Evolutionary conservation across 2,797 vertebrate genomes (phyloP).

Genomic region (Remorina albescens): DNA sequence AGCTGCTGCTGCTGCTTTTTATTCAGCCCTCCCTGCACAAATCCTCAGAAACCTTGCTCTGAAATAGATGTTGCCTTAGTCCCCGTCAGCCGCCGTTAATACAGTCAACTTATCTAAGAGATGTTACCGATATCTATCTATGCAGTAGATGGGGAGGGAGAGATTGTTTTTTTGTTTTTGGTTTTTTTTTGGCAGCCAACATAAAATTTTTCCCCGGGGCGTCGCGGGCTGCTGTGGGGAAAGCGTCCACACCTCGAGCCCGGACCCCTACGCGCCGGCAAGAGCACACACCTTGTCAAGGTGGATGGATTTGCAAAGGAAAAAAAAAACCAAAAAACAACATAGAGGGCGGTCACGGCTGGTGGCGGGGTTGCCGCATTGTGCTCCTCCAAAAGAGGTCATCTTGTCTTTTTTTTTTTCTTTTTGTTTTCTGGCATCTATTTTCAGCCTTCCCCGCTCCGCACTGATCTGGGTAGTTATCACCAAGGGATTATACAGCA

Average conservation of each 20-base stretch:
- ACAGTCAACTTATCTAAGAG: constrained; percentile 70
- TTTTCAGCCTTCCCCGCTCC: constrained; percentile 32
- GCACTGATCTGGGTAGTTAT: constrained; percentile 49
- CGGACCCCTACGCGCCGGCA: constrained; percentile 27
- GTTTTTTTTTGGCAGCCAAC: constrained; percentile 30
- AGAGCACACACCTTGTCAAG: constrained; percentile 44
- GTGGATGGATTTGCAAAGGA: constrained; percentile 58
- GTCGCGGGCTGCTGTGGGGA: no score
- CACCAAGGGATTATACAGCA: constrained; percentile 65
- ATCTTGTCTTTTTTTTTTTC: constrained; percentile 11
- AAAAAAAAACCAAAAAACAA: no score
- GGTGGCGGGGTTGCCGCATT: constrained; percentile 15
- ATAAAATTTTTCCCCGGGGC: no score
- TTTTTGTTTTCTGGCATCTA: constrained; percentile 30
- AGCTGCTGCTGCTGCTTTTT: constrained; percentile 42
- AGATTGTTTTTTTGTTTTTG: no score
- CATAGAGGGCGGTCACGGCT: constrained; percentile 22
- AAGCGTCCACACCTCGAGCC: constrained; percentile 19
- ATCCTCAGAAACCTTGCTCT: constrained; percentile 55
- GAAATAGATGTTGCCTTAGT: constrained; percentile 74
- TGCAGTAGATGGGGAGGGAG: constrained; percentile 27
- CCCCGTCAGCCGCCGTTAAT: constrained; percentile 67
- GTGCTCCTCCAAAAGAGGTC: constrained; percentile 38
- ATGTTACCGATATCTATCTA: constrained; percentile 64
- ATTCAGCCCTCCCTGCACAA: constrained; percentile 56